Evolutionary conservation across 2,888 invertebrate genomes (phyloP).

Genomic region (Venusia cambrica): DNA sequence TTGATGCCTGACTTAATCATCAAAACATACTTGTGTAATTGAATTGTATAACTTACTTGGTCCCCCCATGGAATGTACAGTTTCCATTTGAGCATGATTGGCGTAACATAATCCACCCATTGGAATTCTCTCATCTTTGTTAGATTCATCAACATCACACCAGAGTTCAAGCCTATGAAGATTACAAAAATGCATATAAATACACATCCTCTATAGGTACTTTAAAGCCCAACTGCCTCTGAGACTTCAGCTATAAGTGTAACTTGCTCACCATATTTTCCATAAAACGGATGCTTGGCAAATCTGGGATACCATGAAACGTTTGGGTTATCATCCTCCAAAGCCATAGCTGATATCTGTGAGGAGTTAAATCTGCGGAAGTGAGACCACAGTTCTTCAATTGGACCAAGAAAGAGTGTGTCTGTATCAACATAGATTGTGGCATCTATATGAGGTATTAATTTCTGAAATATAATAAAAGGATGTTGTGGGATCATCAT

Average conservation of each 20-base stretch:
- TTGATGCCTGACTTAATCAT: too few species aligned
- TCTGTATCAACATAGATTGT: constrained; percentile 97
- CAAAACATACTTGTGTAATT: too few species aligned
- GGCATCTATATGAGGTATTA: constrained; percentile 89
- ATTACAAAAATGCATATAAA: too few species aligned
- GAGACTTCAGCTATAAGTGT: too few species aligned
- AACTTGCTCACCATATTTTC: constrained; percentile 83
- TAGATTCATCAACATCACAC: constrained; percentile 98
- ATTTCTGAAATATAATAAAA: constrained; percentile 77
- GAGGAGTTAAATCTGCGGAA: constrained; percentile 90
- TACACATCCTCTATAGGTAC: too few species aligned
- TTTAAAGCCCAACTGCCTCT: too few species aligned
- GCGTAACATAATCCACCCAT: constrained; percentile 92
- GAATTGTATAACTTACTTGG: constrained; percentile 90
- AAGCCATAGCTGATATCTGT: constrained; percentile 93
- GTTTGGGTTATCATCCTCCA: constrained; percentile 95
- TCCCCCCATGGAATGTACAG: constrained; percentile 97
- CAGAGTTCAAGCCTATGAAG: constrained; percentile 97
- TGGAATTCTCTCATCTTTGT: constrained; percentile 93
- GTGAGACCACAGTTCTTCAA: constrained; percentile 90
- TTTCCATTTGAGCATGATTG: constrained; percentile 92
- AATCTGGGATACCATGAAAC: constrained; percentile 98
- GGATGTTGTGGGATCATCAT: not conserved
- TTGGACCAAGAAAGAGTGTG: constrained; percentile 91
- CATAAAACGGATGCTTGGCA: constrained; percentile 97